Conservation (phyloP, 37 sponge, comb jelly and placozoan species). For the Halichondria panicea region DNA sequence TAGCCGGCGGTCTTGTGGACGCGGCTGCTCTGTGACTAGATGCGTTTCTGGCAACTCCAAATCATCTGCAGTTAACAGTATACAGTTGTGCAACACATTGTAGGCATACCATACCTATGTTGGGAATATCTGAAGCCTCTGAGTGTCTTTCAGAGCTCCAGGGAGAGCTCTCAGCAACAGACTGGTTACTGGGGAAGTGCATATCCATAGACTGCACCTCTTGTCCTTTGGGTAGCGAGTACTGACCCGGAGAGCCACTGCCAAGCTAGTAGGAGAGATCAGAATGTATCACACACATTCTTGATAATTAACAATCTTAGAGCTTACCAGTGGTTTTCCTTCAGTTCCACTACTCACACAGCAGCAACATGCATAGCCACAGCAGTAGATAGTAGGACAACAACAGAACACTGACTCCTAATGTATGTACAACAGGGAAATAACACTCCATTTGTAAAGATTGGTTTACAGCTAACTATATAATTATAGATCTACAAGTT, state of each 20-base stretch:
- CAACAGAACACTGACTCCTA: too few relatives aligned
- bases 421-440: too few relatives aligned
- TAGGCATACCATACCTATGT: background rate
- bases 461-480: too few relatives aligned
- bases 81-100: background rate
- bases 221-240: background rate
- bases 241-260: too few relatives aligned
- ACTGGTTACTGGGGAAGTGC: background rate
- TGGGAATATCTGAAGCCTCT: conserved; percentile 2
- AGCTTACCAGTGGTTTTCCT: background rate
- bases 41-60: background rate
- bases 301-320: background rate
- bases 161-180: background rate
- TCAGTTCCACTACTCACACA: background rate
- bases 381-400: too few relatives aligned
- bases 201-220: conserved; percentile 3
- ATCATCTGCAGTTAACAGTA: background rate
- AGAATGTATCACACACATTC: background rate
- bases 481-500: too few relatives aligned
- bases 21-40: background rate
- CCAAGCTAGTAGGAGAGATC: conserved; percentile 2
- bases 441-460: too few relatives aligned
- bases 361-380: too few relatives aligned
- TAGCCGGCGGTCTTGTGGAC: too few relatives aligned
- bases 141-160: conserved; percentile 5